Evolutionary conservation across 2,113 vertebrate species (phyloP).

Genomic region (Nannobrachium achirus): DNA sequence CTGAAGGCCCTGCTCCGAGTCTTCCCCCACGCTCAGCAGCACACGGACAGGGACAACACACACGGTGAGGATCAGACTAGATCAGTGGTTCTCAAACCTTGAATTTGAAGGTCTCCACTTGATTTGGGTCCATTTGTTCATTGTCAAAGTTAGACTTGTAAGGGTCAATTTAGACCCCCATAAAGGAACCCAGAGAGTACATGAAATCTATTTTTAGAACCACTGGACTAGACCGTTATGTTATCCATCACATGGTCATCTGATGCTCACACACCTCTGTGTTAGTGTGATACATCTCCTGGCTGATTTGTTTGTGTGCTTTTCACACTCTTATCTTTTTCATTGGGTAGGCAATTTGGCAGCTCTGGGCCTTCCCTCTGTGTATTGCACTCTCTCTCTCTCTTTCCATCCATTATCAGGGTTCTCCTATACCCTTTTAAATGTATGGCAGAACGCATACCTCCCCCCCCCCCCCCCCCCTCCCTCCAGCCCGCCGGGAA

Average conservation of each 20-base stretch:
- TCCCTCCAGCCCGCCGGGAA: background rate
- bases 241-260: conserved; percentile 6
- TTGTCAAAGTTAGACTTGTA: no score
- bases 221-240: background rate
- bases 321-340: conserved; percentile 16
- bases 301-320: conserved; percentile 21
- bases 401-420: background rate
- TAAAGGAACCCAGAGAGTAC: no score
- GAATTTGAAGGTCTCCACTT: no score
- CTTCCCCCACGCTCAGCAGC: conserved; percentile 93
- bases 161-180: no score
- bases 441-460: conserved; percentile 9
- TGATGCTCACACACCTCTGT: conserved; percentile 3
- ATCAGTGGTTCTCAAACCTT: background rate
- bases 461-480: background rate
- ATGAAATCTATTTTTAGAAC: background rate
- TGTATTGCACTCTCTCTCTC: background rate
- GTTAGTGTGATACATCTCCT: conserved; percentile 3
- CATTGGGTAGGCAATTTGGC: conserved; percentile 13
- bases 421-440: conserved; percentile 30
- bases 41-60: conserved; percentile 83
- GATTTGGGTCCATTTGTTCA: no score
- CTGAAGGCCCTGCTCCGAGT: conserved; percentile 86
- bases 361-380: background rate
- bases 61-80: conserved; percentile 77